Evolutionary conservation across 2,888 invertebrate species (phyloP).

Genomic region (Lathronympha strigana): DNA sequence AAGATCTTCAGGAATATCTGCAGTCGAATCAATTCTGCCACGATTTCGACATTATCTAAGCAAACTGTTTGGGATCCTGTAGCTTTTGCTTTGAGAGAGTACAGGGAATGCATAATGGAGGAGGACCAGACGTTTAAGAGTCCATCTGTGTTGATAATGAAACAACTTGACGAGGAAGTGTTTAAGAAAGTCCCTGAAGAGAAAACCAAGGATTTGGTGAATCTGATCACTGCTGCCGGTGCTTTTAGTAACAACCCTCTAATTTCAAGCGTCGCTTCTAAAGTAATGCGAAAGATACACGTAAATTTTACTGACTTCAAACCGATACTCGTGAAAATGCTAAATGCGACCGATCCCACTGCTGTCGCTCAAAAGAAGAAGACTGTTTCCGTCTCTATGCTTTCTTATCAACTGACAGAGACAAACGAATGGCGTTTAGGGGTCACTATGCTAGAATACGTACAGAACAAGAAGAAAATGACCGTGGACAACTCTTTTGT

Average conservation of each 20-base stretch:
- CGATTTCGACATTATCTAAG: conserved; percentile 69
- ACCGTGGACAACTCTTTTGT: conserved; percentile 86
- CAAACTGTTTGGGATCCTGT: conserved; percentile 85
- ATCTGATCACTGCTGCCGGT: conserved; percentile 81
- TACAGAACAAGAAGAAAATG: conserved; percentile 94
- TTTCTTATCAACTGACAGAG: conserved; percentile 86
- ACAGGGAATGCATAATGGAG: conserved; percentile 74
- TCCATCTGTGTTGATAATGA: conserved; percentile 81
- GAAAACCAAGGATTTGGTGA: conserved; percentile 77
- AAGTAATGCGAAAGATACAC: conserved; percentile 86
- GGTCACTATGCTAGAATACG: conserved; percentile 90
- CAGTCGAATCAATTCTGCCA: conserved; percentile 81
- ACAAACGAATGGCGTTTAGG: conserved; percentile 91
- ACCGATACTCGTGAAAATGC: conserved; percentile 85
- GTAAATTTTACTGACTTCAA: conserved; percentile 86
- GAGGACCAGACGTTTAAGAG: conserved; percentile 64
- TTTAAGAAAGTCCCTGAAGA: conserved; percentile 78
- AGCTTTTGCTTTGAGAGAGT: conserved; percentile 78
- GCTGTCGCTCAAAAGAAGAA: conserved; percentile 70
- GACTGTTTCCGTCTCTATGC: conserved; percentile 70
- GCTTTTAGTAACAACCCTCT: conserved; percentile 84
- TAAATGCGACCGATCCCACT: conserved; percentile 73
- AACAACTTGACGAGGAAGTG: conserved; percentile 82
- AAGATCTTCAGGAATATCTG: conserved; percentile 82
- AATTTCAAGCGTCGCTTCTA: conserved; percentile 85